These are phyloP conservation scores for Pantherophis vulpinus DNA, from an alignment of 2,797 vertebrate species.

Conservation along the genomic window DNA sequence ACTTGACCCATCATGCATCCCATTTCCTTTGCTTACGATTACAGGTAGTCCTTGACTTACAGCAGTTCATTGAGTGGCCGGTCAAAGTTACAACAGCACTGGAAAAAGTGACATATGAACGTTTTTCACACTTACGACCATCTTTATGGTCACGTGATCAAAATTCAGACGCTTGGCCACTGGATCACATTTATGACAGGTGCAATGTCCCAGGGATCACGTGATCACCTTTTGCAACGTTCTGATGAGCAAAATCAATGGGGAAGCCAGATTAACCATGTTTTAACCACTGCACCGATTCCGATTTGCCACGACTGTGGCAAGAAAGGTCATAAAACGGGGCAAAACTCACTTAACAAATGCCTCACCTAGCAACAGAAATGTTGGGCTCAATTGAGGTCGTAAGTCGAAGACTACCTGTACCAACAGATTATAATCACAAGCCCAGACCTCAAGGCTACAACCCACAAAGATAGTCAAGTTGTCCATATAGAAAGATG, in stretches of 20 bases:
- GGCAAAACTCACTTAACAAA: not conserved
- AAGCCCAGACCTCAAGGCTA: not conserved
- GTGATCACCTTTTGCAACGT: not conserved
- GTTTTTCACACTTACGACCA: not conserved
- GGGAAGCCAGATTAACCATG: not conserved
- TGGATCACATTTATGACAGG: not conserved
- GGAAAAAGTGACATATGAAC: not conserved
- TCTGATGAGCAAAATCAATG: not conserved
- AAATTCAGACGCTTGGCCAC: not conserved
- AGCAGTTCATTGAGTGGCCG: not conserved
- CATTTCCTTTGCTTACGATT: not conserved
- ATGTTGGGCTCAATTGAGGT: not conserved
- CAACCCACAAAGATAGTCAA: not conserved
- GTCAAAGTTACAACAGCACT: not conserved
- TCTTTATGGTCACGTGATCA: not conserved
- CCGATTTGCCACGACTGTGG: too few species aligned
- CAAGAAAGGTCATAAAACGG: not conserved
- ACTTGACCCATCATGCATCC: accelerated
- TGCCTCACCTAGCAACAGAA: not conserved
- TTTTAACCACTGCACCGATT: not conserved
- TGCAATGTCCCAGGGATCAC: not conserved
- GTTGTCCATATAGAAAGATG: not conserved
- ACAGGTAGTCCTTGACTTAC: not conserved
- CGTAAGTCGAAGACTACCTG: not conserved
- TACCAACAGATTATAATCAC: not conserved